phyloP scores from a whole-genome alignment of 2,888 invertebrate genomes.

The Lordiphosa andalusiaca region DNA sequence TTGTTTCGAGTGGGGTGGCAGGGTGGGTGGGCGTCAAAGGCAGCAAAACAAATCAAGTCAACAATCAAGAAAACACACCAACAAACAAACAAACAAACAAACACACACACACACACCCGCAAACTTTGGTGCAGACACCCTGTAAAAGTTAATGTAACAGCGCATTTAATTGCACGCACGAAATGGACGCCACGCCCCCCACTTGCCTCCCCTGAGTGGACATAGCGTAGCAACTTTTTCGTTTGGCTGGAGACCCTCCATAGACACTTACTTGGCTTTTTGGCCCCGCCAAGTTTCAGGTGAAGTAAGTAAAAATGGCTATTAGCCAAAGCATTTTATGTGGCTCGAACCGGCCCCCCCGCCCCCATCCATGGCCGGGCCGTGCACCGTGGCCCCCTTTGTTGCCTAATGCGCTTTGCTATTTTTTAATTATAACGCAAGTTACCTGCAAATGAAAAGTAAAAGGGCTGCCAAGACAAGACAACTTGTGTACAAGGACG shows the following conservation, averaged over 20 bases:
- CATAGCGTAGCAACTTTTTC: conserved; percentile 52
- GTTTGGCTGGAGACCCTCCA: conserved; percentile 12
- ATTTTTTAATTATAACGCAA: conserved; percentile 75
- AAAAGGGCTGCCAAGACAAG: conserved; percentile 68
- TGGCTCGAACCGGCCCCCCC: no score
- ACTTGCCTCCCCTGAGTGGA: conserved; percentile 35
- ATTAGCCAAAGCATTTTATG: conserved; percentile 73
- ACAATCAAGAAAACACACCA: conserved; percentile 70
- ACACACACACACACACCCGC: conserved; percentile 19
- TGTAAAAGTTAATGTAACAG: conserved; percentile 75
- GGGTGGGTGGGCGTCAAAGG: conserved; percentile 54
- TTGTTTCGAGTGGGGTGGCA: conserved; percentile 71
- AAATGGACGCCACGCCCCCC: conserved; percentile 42
- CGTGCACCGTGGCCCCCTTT: conserved; percentile 45
- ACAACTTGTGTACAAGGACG: conserved; percentile 8
- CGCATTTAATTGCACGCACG: conserved; percentile 76
- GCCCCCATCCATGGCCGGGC: not conserved
- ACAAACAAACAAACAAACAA: conserved; percentile 39
- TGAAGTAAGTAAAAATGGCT: conserved; percentile 74
- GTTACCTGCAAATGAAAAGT: conserved; percentile 72
- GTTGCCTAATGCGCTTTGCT: conserved; percentile 75
- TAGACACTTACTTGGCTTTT: conserved; percentile 67
- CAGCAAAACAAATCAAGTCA: conserved; percentile 76
- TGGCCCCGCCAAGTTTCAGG: conserved; percentile 53
- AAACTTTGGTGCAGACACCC: conserved; percentile 65